Base-by-base conservation (phyloP, 2,113 vertebrate species). In the Anser brachyrhynchus region DNA sequence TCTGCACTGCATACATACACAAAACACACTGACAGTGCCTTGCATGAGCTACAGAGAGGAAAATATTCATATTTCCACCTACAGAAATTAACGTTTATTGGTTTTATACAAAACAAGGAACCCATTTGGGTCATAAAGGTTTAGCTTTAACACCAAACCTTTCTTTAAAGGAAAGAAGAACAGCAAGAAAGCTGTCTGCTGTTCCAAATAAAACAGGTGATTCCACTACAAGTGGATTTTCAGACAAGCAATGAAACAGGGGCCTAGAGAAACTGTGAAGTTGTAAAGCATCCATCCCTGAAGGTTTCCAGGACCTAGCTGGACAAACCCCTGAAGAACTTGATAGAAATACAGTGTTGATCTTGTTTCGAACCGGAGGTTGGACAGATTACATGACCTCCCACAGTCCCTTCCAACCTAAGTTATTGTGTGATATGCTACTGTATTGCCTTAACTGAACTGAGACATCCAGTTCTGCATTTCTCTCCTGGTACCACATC, bases 381-480 rank as follows among this genome's bases (percentile, higher is more conserved):
- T 61, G 52, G 55, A 61, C 46, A 44, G 55, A 52, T 13, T 25
- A 52, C 31, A 66, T 3, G 12, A 46, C 23, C 8, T 51, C 70
- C 81, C 59, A 18, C 72, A 74, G 19, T 4, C 61, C 62, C n/a
- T 31, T 16, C 71, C 66, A 67, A 21, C 9, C 29, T 13, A 1
- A 58, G 18, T 65, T 65, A 66, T 0, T 22, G 15, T 2, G 9
- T 22, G 16, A 62, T 25, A 4, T 1, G 23, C 10, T 62, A 58
- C 9, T 21, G 5, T 1, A 35, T 6, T 77, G 55, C 18, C 1
- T 49, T 44, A 51, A 66, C 0, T 13, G 31, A 64, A 52, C 3
- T 61, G 73, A 70, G 33, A 51, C 0, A 26, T 3, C 35, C 81
- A 84, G 44, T 55, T 91, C 73, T 58, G 51, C 70, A 39, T 64